Evolutionary conservation across 2,797 vertebrate species (phyloP), one percentile per base, ranked within the genome.

Genomic region (Mormyrops attenuatus): DNA sequence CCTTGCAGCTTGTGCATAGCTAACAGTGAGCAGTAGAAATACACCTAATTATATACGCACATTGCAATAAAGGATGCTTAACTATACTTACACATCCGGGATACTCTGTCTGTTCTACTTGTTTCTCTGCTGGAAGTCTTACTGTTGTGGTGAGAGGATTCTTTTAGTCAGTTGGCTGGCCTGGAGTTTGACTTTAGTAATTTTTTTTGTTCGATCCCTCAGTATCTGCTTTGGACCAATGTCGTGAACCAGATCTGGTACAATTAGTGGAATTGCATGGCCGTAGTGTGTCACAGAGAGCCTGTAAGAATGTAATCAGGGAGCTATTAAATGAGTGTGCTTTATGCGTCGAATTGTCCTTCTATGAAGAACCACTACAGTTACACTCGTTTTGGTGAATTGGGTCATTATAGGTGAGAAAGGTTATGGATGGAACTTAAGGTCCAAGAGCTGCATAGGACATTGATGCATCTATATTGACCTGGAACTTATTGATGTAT

Each of bases 381-480:
- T 38, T 34, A 73, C 66, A 34, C 11, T 15, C 66, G 15, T 34
- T 38, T 66, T 66, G 13, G 50, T 52, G 50, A 52, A 77, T 9
- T 63, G 17, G 55, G 38, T 88, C 17, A 66, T 50, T 88, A 7
- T 47, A 47, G 60, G 57, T 26, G 9, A 22, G 15, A 52, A 41
- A 17, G 52, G 73, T 44, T 89, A 38, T 41, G 30, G 34, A 57
- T 41, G 73, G 38, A 87, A 55, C 20, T n/a, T 8, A n/a, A 69
- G 44, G 13, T 11, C 66, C 11, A 41, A 77, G 77, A 90, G 60
- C 91, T 89, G 91, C 89, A 87, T 92, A 88, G 77, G 88, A 85
- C 91, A 92, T 90, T 91, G 50, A 53, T 90, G 47, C 85, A 87
- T 80, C 26, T 44, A 41, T 34, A 41, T 49, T 49, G 53, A 57